Evolutionary conservation across 1,140 invertebrate genomes (phyloP).

Genomic region (Heliconius eleuchia): DNA sequence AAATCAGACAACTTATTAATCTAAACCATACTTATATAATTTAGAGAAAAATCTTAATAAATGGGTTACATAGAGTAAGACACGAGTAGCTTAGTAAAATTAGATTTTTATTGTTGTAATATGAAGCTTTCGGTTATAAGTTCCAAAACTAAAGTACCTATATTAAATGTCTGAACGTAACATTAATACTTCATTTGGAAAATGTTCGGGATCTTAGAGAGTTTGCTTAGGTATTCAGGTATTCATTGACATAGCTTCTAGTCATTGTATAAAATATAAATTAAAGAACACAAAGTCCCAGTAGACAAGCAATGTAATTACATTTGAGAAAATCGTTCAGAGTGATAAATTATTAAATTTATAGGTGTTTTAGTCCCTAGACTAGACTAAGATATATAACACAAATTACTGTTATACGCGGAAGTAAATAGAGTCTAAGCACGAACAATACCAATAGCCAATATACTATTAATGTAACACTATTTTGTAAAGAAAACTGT

Average conservation of each 20-base stretch:
- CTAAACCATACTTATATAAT: too few relatives aligned
- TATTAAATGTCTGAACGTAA: too few relatives aligned
- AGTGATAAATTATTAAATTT: conserved; percentile 1
- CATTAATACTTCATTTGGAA: background rate
- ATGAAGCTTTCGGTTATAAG: too few relatives aligned
- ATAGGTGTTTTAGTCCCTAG: background rate
- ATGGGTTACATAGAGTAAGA: too few relatives aligned
- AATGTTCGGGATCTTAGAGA: background rate
- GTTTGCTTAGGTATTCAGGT: background rate
- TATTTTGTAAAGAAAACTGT: background rate
- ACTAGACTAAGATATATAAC: background rate
- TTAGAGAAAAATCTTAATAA: too few relatives aligned
- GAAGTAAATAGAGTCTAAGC: background rate
- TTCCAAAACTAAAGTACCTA: too few relatives aligned
- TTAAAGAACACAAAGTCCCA: background rate
- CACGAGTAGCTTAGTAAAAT: too few relatives aligned
- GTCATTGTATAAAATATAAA: background rate
- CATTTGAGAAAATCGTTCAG: background rate
- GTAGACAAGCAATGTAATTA: conserved; percentile 4
- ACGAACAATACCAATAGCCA: background rate
- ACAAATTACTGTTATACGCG: background rate
- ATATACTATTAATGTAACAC: background rate
- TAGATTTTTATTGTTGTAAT: too few relatives aligned
- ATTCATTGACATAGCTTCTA: conserved; percentile 4
- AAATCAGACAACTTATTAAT: too few relatives aligned